Evolutionary conservation across 2,113 vertebrate species (phyloP).

Genomic region (Zapornia atra): DNA sequence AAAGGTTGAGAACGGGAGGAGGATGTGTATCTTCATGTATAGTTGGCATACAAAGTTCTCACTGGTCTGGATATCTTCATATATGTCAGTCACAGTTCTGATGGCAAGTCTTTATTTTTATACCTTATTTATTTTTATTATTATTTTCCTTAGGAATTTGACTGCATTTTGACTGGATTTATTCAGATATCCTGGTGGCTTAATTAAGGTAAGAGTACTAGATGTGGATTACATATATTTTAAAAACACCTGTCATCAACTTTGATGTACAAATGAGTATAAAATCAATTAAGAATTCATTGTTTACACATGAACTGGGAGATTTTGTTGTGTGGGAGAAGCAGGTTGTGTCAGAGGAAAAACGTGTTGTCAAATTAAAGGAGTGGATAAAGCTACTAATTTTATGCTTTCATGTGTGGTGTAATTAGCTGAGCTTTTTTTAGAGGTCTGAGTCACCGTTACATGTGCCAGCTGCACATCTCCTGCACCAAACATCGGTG

Average conservation of each 20-base stretch:
- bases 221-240: not conserved
- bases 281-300: not conserved
- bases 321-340: not conserved
- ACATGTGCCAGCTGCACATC: accelerated
- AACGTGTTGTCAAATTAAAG: not conserved
- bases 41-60: not conserved
- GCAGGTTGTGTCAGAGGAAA: not conserved
- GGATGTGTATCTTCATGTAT: not conserved
- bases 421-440: not conserved
- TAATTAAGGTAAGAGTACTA: constrained; percentile 58
- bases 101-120: not conserved
- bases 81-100: not conserved
- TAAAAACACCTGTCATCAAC: not conserved
- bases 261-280: not conserved
- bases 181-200: not conserved
- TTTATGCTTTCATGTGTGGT: not conserved
- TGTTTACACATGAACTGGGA: not conserved
- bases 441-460: not conserved
- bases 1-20: not conserved
- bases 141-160: not conserved
- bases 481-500: accelerated
- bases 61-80: not conserved
- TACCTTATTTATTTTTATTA: not conserved
- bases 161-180: not conserved
- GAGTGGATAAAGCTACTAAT: not conserved